These are phyloP conservation scores for Erpornis zantholeuca DNA, from an alignment of 2,113 vertebrate species.

Conservation along the genomic window DNA sequence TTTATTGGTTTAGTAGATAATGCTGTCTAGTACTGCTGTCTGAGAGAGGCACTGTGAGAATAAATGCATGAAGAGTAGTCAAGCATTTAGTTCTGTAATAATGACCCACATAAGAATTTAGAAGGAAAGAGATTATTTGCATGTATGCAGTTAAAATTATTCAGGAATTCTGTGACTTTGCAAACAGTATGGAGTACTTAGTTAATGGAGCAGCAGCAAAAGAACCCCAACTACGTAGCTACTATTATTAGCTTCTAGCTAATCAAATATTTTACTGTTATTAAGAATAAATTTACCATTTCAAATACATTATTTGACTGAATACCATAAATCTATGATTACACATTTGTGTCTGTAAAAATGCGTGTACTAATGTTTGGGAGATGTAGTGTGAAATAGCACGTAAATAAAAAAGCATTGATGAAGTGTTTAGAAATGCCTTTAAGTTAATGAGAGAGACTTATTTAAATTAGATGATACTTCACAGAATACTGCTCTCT, in stretches of 20 bases:
- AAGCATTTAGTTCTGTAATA: neutral
- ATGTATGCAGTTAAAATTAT: neutral
- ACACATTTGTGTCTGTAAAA: neutral
- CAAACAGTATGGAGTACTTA: neutral
- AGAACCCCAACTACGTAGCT: neutral
- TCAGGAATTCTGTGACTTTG: neutral
- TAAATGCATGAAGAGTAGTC: neutral
- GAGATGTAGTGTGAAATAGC: neutral
- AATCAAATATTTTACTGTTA: neutral
- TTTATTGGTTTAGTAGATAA: neutral
- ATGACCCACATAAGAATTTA: neutral
- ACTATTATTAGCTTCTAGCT: no score
- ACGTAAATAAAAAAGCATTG: neutral
- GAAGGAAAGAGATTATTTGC: neutral
- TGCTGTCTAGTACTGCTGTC: neutral
- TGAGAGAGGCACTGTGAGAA: neutral
- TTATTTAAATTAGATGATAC: conserved; percentile 15
- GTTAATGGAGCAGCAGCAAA: neutral
- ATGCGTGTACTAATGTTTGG: neutral
- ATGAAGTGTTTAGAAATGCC: neutral
- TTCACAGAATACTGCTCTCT: conserved; percentile 8
- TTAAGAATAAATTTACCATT: neutral
- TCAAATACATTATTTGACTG: neutral
- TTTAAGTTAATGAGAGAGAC: neutral
- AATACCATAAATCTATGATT: neutral